Percentiles rank a stretch among this genome's conserved stretches.
These are phyloP conservation scores for Gambusia affinis DNA, from an alignment of 2,113 vertebrate genomes.

Conservation along the genomic window DNA sequence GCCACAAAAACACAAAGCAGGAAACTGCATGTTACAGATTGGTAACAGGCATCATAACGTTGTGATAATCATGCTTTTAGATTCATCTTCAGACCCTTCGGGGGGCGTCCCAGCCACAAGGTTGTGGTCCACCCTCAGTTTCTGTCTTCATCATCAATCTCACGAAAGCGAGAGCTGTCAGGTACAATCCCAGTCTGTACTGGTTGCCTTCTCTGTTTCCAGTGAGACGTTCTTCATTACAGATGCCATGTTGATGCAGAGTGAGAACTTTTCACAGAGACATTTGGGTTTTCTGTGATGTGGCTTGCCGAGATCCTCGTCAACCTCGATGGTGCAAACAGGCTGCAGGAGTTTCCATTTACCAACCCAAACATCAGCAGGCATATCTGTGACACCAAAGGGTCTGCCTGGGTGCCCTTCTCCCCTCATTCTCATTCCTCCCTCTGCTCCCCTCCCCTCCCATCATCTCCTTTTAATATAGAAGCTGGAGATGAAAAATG, in stretches of 20 bases:
- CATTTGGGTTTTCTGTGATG: background rate
- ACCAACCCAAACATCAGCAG: slow-evolving; percentile 70
- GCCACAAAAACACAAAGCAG: background rate
- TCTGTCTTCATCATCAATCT: slow-evolving; percentile 11
- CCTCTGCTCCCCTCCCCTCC: background rate
- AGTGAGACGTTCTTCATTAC: background rate
- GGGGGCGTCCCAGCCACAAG: slow-evolving; percentile 9
- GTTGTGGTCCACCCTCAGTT: slow-evolving; percentile 15
- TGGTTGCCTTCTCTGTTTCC: background rate
- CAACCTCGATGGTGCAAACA: slow-evolving; percentile 48
- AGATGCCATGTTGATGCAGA: background rate
- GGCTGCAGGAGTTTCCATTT: slow-evolving; percentile 71
- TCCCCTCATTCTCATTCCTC: slow-evolving; percentile 1
- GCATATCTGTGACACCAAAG: slow-evolving; percentile 74
- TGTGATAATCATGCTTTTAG: slow-evolving; percentile 2
- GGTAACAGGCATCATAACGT: background rate
- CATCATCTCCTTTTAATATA: slow-evolving; percentile 70
- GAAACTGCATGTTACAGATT: background rate
- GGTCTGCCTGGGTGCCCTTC: slow-evolving; percentile 59
- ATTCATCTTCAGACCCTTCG: background rate
- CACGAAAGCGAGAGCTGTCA: slow-evolving; percentile 8
- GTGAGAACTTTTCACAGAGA: slow-evolving; percentile 11
- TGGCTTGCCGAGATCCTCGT: slow-evolving; percentile 8
- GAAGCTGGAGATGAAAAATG: slow-evolving; percentile 77
- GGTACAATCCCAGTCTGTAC: background rate